Conservation (phyloP, 2,113 vertebrate genomes). For the Plestiodon gilberti region DNA sequence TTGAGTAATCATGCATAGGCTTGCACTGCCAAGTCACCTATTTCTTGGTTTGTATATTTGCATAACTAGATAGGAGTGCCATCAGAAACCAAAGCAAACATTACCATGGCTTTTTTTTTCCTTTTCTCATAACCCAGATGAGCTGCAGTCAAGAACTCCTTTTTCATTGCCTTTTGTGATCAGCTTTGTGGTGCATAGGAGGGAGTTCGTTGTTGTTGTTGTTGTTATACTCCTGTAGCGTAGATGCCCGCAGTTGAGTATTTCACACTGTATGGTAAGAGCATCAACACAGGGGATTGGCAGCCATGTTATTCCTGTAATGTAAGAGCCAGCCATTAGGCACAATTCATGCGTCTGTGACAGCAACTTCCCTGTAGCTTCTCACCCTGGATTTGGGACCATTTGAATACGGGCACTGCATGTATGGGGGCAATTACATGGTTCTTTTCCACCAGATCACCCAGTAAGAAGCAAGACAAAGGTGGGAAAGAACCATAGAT, state of each 20-base stretch:
- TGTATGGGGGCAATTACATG: neutral
- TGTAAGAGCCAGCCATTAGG: neutral
- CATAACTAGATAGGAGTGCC: neutral
- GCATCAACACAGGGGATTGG: too few relatives aligned
- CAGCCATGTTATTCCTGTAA: neutral
- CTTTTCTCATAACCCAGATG: neutral
- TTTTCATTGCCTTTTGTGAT: constrained; percentile 28
- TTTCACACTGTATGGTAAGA: too few relatives aligned
- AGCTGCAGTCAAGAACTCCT: constrained; percentile 4
- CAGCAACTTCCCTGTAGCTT: neutral
- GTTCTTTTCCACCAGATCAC: neutral
- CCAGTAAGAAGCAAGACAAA: neutral
- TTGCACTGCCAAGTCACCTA: neutral
- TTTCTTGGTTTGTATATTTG: neutral
- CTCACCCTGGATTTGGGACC: neutral
- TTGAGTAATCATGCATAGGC: too few relatives aligned
- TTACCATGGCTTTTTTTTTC: neutral
- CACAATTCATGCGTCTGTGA: neutral
- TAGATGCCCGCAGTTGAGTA: constrained; percentile 11
- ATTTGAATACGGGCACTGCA: neutral
- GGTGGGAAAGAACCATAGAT: too few relatives aligned
- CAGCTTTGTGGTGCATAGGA: constrained; percentile 9
- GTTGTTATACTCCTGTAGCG: constrained; percentile 19
- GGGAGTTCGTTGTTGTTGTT: neutral
- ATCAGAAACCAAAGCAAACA: constrained; percentile 17